Evolutionary conservation across 1,140 invertebrate species (phyloP).

Genomic region (Ganaspis sp.): DNA sequence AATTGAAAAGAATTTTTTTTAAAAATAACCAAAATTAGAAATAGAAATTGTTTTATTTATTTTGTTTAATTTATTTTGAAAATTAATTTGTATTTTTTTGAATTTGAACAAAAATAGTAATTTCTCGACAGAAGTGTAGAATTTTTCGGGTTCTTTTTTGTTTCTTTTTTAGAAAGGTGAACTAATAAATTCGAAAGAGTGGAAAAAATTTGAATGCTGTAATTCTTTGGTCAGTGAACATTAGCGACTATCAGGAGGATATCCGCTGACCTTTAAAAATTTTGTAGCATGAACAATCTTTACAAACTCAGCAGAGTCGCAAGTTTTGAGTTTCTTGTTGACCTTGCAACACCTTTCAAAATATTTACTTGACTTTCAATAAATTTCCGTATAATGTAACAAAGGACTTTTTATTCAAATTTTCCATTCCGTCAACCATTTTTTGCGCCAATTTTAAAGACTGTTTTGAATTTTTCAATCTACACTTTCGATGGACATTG

Average conservation of each 20-base stretch:
- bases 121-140: no score
- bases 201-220: background rate
- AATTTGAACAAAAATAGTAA: no score
- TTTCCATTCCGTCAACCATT: background rate
- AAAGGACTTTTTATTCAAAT: background rate
- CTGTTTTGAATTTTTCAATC: no score
- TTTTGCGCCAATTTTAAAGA: background rate
- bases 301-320: constrained; percentile 19
- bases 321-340: constrained; percentile 10
- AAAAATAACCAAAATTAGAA: no score
- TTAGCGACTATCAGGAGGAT: constrained; percentile 1
- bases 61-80: no score
- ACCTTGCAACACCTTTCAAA: constrained; percentile 25
- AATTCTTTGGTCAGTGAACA: constrained; percentile 10
- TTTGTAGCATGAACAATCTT: constrained; percentile 21
- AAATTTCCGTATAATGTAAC: background rate
- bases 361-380: constrained; percentile 22
- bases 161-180: no score
- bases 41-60: no score
- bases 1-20: no score
- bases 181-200: background rate
- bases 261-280: constrained; percentile 30
- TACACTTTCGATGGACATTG: no score
- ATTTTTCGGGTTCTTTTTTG: no score
- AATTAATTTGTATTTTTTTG: no score